These are phyloP conservation scores for Aromia moschata DNA, from an alignment of 2,888 invertebrate genomes.

Conservation along the genomic window DNA sequence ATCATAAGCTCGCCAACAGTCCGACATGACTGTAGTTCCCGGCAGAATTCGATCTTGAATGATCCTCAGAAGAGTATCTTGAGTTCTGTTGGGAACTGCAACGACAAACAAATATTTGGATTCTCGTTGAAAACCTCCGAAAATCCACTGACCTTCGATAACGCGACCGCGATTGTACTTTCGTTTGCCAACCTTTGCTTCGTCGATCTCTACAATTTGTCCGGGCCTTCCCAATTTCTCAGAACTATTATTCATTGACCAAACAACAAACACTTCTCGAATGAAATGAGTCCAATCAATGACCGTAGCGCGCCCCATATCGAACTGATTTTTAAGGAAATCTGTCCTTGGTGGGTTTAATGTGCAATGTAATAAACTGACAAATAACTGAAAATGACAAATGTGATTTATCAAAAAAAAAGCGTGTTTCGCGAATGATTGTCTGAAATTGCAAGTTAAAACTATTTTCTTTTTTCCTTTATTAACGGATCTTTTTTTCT, in stretches of 20 bases:
- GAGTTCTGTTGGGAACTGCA: slow-evolving; percentile 8
- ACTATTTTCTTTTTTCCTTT: no score
- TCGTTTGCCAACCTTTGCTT: slow-evolving; percentile 38
- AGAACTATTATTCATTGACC: no score
- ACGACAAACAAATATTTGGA: slow-evolving; percentile 28
- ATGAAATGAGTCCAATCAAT: slow-evolving; percentile 5
- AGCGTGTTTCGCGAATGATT: no score
- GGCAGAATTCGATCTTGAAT: slow-evolving; percentile 41
- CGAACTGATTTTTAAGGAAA: not conserved
- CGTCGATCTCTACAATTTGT: slow-evolving; percentile 39
- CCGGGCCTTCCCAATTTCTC: slow-evolving; percentile 29
- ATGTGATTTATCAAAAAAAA: not conserved
- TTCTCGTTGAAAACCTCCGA: slow-evolving; percentile 36
- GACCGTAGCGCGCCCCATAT: not conserved
- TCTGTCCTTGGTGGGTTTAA: no score
- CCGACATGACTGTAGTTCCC: slow-evolving; percentile 43
- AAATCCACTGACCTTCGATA: slow-evolving; percentile 41
- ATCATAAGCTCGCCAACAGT: slow-evolving; percentile 48
- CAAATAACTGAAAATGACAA: not conserved
- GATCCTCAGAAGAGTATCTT: slow-evolving; percentile 28
- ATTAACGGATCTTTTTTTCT: no score
- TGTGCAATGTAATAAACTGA: not conserved
- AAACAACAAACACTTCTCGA: slow-evolving; percentile 17
- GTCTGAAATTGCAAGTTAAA: no score
- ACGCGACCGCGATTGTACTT: slow-evolving; percentile 40